Evolutionary conservation across 35 echinoderm and acorn worm species (phyloP), one percentile per base, ranked within the genome.

Genomic region (Ophiothrix spiculata): DNA sequence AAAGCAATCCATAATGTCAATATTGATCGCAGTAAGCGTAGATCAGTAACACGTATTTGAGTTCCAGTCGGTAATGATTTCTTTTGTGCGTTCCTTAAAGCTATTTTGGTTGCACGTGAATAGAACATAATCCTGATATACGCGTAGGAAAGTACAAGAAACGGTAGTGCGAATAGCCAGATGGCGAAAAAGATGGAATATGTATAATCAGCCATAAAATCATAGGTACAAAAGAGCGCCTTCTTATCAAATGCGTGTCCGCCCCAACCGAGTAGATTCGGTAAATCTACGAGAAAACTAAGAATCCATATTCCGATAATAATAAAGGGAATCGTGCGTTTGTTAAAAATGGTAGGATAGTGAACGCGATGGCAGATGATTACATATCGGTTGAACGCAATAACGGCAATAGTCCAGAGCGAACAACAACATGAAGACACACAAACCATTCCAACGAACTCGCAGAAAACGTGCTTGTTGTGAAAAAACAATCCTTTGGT

Each of bases 111-210:
- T 69, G 60, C 60, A n/a, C 60, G 60, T 25, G 60, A 69, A n/a
- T 69, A 69, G 16, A 54, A 35, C 74, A 93, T 56, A 41, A 93
- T 93, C 17, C 60, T 76, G 21, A 80, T 45, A 79, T 97, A 97
- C 31, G 89, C 80, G 56, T 39, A 97, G 10, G 79, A 41, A 21
- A 88, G 75, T 35, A 91, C 79, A 16, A 79, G 36, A 32, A 92
- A 83, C 23, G 94, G 94, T n/a, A 90, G 23, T 1, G 60, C 56
- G 37, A 97, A 97, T 0, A 77, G 83, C 13, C 75, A 31, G 75
- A 88, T 60, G 23, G 91, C 64, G 38, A 97, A 88, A 83, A 89
- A 97, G 28, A 97, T 64, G 1, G 91, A 86, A 69, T 97, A 97
- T 31, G 86, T 80, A 32, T 92, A 97, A 21, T 81, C 79, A 39